phyloP scores from a whole-genome alignment of 2,888 invertebrate genomes.

The Pseudococcus longispinus region DNA sequence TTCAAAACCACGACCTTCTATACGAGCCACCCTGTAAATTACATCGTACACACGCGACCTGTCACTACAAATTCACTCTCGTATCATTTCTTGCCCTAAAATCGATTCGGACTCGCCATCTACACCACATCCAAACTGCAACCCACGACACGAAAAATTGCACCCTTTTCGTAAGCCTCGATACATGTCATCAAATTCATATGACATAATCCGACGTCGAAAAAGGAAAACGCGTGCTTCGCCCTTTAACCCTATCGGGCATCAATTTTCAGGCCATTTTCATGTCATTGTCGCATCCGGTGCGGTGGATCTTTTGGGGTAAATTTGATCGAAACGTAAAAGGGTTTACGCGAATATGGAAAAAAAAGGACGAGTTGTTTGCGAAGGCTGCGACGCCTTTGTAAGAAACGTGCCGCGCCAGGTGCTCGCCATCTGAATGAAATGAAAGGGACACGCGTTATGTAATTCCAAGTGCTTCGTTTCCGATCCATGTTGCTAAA shows the following conservation, averaged over 20 bases:
- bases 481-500: neutral
- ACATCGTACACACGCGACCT: neutral
- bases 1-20: too few species aligned
- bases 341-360: constrained; percentile 27
- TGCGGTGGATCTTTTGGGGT: constrained; percentile 37
- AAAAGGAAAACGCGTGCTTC: constrained; percentile 35
- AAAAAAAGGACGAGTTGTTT: neutral
- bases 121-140: neutral
- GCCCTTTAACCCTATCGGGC: constrained; percentile 30
- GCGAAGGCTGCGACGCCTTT: constrained; percentile 24
- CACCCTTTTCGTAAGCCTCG: neutral
- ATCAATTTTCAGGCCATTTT: constrained; percentile 23
- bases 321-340: constrained; percentile 8
- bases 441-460: constrained; percentile 30
- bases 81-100: neutral
- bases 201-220: constrained; percentile 29
- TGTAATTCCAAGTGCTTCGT: neutral
- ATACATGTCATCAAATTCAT: constrained; percentile 6
- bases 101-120: neutral
- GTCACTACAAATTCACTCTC: neutral
- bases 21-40: neutral
- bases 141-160: neutral
- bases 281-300: constrained; percentile 1
- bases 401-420: constrained; percentile 38
- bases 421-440: neutral